A percentile compares a stretch with the other conserved stretches of the same genome.
Conservation (phyloP, 2,888 invertebrate genomes). For the Leptarthrus brevirostris region DNA sequence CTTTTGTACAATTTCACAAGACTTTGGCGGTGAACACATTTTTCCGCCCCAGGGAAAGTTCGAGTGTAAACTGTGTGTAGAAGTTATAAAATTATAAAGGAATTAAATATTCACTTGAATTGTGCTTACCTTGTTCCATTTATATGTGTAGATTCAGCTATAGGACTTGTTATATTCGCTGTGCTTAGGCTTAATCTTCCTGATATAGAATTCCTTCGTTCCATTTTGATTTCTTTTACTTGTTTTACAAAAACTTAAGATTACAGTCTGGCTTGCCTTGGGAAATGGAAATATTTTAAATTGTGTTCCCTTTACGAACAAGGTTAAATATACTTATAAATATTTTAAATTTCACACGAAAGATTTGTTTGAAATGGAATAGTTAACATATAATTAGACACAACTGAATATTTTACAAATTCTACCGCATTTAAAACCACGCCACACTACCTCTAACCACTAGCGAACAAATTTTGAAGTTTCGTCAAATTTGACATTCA, state of each 20-base stretch:
- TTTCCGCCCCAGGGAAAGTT: constrained; percentile 58
- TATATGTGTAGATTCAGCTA: constrained; percentile 64
- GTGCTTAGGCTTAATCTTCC: constrained; percentile 60
- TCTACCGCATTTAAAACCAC: neutral
- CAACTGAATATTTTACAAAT: neutral
- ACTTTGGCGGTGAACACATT: constrained; percentile 55
- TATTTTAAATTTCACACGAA: too few relatives aligned
- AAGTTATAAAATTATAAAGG: too few relatives aligned
- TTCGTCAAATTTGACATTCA: constrained; percentile 1
- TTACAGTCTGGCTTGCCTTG: too few relatives aligned
- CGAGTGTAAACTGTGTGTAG: constrained; percentile 51
- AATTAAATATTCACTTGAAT: neutral
- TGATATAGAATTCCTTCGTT: neutral
- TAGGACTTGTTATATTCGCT: constrained; percentile 59
- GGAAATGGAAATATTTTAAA: too few relatives aligned
- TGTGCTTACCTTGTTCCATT: constrained; percentile 58
- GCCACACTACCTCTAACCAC: constrained; percentile 14
- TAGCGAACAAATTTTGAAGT: constrained; percentile 1
- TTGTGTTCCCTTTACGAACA: too few relatives aligned
- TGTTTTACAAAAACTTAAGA: too few relatives aligned
- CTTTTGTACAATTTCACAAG: constrained; percentile 48
- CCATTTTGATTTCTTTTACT: neutral
- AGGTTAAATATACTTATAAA: too few relatives aligned
- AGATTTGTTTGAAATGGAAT: too few relatives aligned
- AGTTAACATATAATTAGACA: neutral